These are phyloP conservation scores for Amphipoea oculea DNA, from an alignment of 2,888 invertebrate species.

Conservation along the genomic window DNA sequence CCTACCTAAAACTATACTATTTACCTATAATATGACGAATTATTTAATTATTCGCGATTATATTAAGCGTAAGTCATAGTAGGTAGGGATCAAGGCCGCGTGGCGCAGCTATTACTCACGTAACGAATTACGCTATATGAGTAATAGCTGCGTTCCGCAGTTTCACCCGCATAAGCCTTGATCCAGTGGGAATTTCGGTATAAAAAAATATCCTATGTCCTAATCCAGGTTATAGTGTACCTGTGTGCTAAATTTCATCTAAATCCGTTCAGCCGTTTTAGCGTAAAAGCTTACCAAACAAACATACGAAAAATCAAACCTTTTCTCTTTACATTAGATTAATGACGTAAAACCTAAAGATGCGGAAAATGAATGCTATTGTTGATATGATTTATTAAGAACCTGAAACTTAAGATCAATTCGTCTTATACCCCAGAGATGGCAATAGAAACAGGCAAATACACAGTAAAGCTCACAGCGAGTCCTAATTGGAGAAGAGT, in stretches of 20 bases:
- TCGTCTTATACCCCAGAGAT: neutral
- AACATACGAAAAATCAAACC: too few species aligned
- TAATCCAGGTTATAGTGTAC: too few species aligned
- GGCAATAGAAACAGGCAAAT: neutral
- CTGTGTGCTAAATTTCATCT: too few species aligned
- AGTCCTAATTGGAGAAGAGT: neutral
- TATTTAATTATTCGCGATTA: neutral
- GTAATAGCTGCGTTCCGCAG: too few species aligned
- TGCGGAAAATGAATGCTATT: neutral
- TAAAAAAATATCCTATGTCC: too few species aligned
- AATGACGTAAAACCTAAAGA: neutral
- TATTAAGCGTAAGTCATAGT: constrained; percentile 13
- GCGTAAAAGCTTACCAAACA: too few species aligned
- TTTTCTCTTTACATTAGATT: neutral
- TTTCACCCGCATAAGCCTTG: too few species aligned
- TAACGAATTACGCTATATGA: too few species aligned
- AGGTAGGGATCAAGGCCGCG: neutral
- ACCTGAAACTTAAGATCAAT: constrained; percentile 18
- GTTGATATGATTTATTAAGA: constrained; percentile 7
- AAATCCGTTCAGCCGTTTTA: too few species aligned
- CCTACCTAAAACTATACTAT: neutral
- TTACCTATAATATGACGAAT: neutral
- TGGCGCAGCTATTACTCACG: too few species aligned
- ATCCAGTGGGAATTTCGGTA: too few species aligned
- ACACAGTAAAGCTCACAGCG: neutral